Percentiles rank a stretch among this genome's conserved stretches.
These are phyloP conservation scores for Oxyteleia sp. DNA, from an alignment of 2,888 invertebrate genomes.

Conservation along the genomic window DNA sequence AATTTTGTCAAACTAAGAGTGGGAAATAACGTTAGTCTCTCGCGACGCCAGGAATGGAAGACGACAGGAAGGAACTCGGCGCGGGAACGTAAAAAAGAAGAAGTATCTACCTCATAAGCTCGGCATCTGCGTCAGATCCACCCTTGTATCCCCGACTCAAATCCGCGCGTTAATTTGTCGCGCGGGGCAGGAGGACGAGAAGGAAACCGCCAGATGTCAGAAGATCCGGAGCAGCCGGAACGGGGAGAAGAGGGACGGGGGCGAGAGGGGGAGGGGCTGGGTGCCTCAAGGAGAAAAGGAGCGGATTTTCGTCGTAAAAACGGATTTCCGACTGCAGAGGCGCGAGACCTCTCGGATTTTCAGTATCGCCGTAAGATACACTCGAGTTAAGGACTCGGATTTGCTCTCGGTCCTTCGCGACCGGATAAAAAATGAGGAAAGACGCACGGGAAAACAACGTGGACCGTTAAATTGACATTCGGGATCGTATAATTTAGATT, in stretches of 20 bases:
- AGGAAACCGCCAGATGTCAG: conserved; percentile 68
- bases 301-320: conserved; percentile 58
- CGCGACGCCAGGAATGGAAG: not conserved
- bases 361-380: conserved; percentile 47
- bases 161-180: conserved; percentile 66
- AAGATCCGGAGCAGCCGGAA: conserved; percentile 62
- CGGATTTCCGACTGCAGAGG: conserved; percentile 49
- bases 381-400: conserved; percentile 46
- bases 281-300: conserved; percentile 21
- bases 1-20: conserved; percentile 9
- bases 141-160: conserved; percentile 51
- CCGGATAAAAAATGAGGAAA: no score
- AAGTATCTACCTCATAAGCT: conserved; percentile 51
- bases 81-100: conserved; percentile 24
- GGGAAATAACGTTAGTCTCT: conserved; percentile 12
- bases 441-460: no score
- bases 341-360: conserved; percentile 49
- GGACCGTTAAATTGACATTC: no score
- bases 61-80: conserved; percentile 17
- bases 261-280: no score
- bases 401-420: conserved; percentile 16
- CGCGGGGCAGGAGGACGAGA: conserved; percentile 52
- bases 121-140: conserved; percentile 67
- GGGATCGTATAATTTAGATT: no score
- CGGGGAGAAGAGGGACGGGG: conserved; percentile 20